Percentiles rank a stretch among this genome's conserved stretches.
phyloP scores from a whole-genome alignment of 2,113 vertebrate species.

The Rissa tridactyla region DNA sequence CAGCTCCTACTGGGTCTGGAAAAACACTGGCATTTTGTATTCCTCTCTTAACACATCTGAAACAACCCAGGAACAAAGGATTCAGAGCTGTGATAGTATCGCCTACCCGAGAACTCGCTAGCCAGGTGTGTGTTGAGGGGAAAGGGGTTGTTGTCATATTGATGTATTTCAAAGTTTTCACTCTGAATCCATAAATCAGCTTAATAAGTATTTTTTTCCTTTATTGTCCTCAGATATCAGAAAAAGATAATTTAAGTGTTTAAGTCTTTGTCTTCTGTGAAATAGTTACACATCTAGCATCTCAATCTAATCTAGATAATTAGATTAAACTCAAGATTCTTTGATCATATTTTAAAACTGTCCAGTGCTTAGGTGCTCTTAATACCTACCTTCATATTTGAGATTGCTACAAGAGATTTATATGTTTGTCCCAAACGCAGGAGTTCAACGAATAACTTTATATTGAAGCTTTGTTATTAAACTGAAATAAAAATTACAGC shows the following conservation, averaged over 20 bases:
- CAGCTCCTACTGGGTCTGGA: conserved; percentile 94
- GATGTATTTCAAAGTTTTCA: neutral
- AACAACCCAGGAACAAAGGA: conserved; percentile 88
- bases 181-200: neutral
- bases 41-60: conserved; percentile 87
- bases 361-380: neutral
- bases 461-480: neutral
- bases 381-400: neutral
- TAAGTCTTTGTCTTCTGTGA: neutral
- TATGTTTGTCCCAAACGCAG: neutral
- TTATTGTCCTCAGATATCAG: neutral
- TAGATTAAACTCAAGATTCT: neutral
- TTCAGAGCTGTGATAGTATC: conserved; percentile 92
- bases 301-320: neutral
- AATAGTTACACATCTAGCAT: neutral
- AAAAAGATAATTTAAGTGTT: neutral
- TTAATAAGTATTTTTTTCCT: neutral
- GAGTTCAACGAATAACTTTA: neutral
- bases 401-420: neutral
- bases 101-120: conserved; percentile 92
- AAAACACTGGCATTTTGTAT: conserved; percentile 95
- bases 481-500: neutral
- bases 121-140: conserved; percentile 77
- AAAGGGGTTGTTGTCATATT: neutral
- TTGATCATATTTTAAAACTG: neutral